Percentiles rank a stretch among this genome's conserved stretches.
Evolutionary conservation across 1,140 invertebrate genomes (phyloP).

Genomic region (Zaprionus africanus): DNA sequence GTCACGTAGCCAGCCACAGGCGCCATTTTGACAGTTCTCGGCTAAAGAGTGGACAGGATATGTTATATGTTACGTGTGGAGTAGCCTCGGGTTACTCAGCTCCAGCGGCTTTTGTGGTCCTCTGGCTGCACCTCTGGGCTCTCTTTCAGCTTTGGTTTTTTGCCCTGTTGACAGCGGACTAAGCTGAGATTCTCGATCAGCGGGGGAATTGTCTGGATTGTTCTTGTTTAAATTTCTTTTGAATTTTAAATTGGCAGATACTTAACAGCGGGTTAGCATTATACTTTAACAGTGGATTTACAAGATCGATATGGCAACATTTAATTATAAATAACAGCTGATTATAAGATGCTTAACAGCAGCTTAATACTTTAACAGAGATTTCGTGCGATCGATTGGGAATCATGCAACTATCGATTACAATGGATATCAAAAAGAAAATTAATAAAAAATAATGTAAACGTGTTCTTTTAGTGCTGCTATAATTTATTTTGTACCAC

Average conservation of each 20-base stretch:
- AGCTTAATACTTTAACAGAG: too few species aligned
- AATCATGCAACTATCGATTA: too few species aligned
- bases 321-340: too few species aligned
- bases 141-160: conserved; percentile 8
- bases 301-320: too few species aligned
- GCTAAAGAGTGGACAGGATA: conserved; percentile 31
- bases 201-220: not conserved
- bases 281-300: too few species aligned
- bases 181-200: conserved; percentile 14
- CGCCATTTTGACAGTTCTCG: conserved; percentile 29
- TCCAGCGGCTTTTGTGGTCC: not conserved
- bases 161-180: conserved; percentile 20
- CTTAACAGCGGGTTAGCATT: too few species aligned
- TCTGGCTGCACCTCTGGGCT: not conserved
- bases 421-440: too few species aligned
- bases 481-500: too few species aligned
- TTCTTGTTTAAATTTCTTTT: not conserved
- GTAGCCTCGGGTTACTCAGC: conserved; percentile 2
- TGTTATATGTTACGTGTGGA: conserved; percentile 31
- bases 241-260: not conserved
- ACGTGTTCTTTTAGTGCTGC: too few species aligned
- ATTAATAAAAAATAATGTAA: too few species aligned
- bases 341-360: too few species aligned
- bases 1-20: conserved; percentile 32
- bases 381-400: too few species aligned